phyloP scores from a whole-genome alignment of 2,797 vertebrate genomes.

The Poeciliopsis paucimaculata region DNA sequence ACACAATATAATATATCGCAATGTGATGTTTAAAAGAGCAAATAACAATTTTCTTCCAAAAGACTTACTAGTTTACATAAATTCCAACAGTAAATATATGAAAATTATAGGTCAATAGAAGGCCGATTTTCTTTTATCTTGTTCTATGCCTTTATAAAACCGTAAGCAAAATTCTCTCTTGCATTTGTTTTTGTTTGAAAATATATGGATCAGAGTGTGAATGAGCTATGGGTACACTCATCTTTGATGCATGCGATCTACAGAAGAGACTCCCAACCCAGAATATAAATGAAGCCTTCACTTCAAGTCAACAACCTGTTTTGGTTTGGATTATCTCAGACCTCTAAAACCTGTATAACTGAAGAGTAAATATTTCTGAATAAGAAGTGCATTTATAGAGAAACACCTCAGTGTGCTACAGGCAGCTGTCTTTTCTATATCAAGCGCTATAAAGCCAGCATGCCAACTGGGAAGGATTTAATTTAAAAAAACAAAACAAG shows the following conservation, averaged over 20 bases:
- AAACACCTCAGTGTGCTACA: not conserved
- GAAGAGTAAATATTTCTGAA: not conserved
- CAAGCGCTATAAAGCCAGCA: not conserved
- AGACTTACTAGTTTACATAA: not conserved
- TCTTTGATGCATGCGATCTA: not conserved
- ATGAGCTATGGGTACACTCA: not conserved
- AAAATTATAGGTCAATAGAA: not conserved
- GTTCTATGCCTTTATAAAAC: not conserved
- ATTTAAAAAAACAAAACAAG: not conserved
- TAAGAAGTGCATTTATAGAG: not conserved
- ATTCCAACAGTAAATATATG: not conserved
- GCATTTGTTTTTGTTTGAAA: not conserved
- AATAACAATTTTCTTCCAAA: not conserved
- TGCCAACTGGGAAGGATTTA: not conserved
- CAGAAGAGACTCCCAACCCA: not conserved
- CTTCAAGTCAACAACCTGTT: not conserved
- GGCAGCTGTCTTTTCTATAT: not conserved
- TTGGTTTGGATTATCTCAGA: slow-evolving; percentile 1
- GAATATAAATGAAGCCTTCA: not conserved
- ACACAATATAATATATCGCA: too few species aligned
- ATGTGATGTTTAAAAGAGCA: not conserved
- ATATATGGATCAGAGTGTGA: not conserved
- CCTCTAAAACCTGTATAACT: not conserved
- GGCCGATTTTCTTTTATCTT: not conserved
- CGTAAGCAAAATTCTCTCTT: not conserved